phyloP scores from a whole-genome alignment of 2,888 invertebrate genomes.

The Pristionchus arcanus region DNA sequence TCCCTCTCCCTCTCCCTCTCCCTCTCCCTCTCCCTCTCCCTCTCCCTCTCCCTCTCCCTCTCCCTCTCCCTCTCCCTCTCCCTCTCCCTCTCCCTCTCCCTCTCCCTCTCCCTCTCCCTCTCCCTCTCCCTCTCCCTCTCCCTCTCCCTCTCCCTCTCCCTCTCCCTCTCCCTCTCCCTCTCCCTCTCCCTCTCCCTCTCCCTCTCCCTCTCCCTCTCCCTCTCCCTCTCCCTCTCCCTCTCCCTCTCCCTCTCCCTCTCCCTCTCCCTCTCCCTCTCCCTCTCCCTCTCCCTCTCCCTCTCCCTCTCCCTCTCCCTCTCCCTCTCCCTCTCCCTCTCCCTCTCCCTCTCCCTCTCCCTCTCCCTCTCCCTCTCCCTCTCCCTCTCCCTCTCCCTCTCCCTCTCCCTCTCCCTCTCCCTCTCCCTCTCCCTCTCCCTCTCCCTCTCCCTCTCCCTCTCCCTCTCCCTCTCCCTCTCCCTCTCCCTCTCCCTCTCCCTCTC shows the following conservation, averaged over 20 bases:
- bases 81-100: not conserved
- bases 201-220: not conserved
- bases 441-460: not conserved
- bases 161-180: too few relatives aligned
- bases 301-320: not conserved
- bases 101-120: not conserved
- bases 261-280: not conserved
- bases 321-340: not conserved
- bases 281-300: not conserved
- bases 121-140: not conserved
- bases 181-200: not conserved
- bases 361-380: not conserved
- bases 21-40: not conserved
- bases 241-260: not conserved
- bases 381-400: not conserved
- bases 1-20: not conserved
- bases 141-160: not conserved
- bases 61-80: not conserved
- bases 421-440: not conserved
- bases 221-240: not conserved
- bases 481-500: not conserved
- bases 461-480: not conserved
- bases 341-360: not conserved
- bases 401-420: not conserved
- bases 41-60: constrained; percentile 2